Evolutionary conservation across 2,888 invertebrate genomes (phyloP), one percentile per base, ranked within the genome.

Genomic region (Coremacera marginata): DNA sequence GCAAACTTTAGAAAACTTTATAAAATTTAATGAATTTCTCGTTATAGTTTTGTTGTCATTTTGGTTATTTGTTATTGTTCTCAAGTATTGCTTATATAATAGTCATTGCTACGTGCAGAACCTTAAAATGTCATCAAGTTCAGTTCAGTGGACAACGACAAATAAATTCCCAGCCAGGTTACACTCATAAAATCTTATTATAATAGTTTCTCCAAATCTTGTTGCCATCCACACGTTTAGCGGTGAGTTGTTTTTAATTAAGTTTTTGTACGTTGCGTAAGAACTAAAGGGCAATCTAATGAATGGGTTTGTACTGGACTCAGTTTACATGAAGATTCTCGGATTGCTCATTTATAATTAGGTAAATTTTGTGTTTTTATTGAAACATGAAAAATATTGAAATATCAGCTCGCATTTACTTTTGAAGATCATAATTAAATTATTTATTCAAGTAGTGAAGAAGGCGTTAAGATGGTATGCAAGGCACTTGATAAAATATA

Each of bases 181-280:
- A 51, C 31, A 31, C 22, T 16, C 68, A 68, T 68, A 68, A 68
- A 68, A 68, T 25, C 25, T 27, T 68, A 16, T 49, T 22, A 68
- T 68, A 68, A 68, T 27, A 68, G 68, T 25, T 63, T 16, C 2
- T 25, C 14, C 63, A 63, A 14, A 8, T 31, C 63, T 31, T 63
- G 19, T 3, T 7, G 55, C 63, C 34, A n/a, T 34, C 63, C 63
- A 31, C 34, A 7, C 55, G 19, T 1, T 22, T 19, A 8, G 55
- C 19, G 55, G 1, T 8, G 5, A 27, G 16, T 55, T 16, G 8
- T 19, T 16, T 19, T n/a, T 19, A 55, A 55, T 22, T n/a, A 19
- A 7, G 55, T 19, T 19, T 55, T 3, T 19, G 52, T 52, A 52
- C 4, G 19, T 5, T 5, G 19, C 1, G 52, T 31, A 19, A 19